Evolutionary conservation across 2,888 invertebrate genomes (phyloP).

Genomic region (Phengaris alcon): DNA sequence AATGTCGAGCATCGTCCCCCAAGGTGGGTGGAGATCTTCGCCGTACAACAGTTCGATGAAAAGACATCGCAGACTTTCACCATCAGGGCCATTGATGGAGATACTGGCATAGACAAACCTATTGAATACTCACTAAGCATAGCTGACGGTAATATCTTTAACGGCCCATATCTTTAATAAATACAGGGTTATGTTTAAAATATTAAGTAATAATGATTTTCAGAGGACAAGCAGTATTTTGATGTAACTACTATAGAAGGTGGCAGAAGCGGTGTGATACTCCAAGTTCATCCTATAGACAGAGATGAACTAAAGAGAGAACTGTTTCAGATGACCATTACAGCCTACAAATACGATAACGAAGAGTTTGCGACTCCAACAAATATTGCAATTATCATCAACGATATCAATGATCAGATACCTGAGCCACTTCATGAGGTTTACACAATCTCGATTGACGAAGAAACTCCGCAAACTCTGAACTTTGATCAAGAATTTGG

Average conservation of each 20-base stretch:
- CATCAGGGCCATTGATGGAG: conserved; percentile 81
- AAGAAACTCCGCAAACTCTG: conserved; percentile 74
- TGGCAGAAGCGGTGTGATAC: conserved; percentile 54
- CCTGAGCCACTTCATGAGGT: conserved; percentile 71
- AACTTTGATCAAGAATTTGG: conserved; percentile 68
- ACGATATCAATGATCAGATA: conserved; percentile 82
- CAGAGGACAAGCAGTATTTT: conserved; percentile 57
- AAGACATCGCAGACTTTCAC: conserved; percentile 63
- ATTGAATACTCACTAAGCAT: conserved; percentile 74
- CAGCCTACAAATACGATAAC: conserved; percentile 69
- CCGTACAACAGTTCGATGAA: conserved; percentile 78
- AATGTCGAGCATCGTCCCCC: conserved; percentile 81
- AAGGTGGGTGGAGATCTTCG: conserved; percentile 78
- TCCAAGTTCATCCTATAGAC: conserved; percentile 64
- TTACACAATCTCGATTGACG: conserved; percentile 64
- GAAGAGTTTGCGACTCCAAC: conserved; percentile 52
- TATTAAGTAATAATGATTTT: conserved; percentile 2
- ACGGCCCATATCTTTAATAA: background rate
- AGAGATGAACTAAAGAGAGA: conserved; percentile 68
- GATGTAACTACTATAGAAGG: conserved; percentile 54
- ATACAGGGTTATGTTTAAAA: background rate
- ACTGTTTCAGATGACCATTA: conserved; percentile 65
- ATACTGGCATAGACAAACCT: conserved; percentile 76
- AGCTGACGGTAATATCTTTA: conserved; percentile 52
- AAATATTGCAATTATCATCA: conserved; percentile 67